These are phyloP conservation scores for Patella pellucida DNA, from an alignment of 2,888 invertebrate genomes.

Conservation along the genomic window DNA sequence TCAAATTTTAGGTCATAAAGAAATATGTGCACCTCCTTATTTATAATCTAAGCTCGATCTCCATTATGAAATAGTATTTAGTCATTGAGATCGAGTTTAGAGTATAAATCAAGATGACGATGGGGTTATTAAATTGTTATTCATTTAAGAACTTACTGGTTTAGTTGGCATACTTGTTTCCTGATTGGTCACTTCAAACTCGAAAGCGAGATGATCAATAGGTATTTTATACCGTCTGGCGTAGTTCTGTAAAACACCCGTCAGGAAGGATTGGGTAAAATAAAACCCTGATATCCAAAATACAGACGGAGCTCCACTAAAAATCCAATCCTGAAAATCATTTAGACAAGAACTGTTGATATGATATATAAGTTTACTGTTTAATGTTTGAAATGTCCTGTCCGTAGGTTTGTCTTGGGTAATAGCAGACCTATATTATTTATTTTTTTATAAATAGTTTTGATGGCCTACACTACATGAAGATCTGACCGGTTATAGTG, in stretches of 20 bases:
- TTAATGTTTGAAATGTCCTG: too few relatives aligned
- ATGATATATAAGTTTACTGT: too few relatives aligned
- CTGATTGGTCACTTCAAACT: conserved; percentile 63
- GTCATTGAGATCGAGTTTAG: neutral
- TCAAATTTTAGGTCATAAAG: too few relatives aligned
- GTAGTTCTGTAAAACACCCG: conserved; percentile 69
- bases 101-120: neutral
- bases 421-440: too few relatives aligned
- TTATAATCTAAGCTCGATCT: too few relatives aligned
- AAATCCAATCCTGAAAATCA: conserved; percentile 64
- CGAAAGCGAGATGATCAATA: conserved; percentile 68
- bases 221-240: conserved; percentile 67
- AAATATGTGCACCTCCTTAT: too few relatives aligned
- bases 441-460: too few relatives aligned
- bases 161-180: conserved; percentile 58
- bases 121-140: neutral
- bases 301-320: conserved; percentile 65
- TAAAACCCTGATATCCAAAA: conserved; percentile 72
- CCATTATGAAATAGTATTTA: too few relatives aligned
- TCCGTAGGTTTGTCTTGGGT: too few relatives aligned
- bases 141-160: conserved; percentile 56
- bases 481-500: too few relatives aligned
- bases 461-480: too few relatives aligned
- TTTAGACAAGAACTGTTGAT: neutral
- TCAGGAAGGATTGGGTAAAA: conserved; percentile 71